Evolutionary conservation across 2,888 invertebrate species (phyloP), one percentile per base, ranked within the genome.

Genomic region (Halictus ligatus): DNA sequence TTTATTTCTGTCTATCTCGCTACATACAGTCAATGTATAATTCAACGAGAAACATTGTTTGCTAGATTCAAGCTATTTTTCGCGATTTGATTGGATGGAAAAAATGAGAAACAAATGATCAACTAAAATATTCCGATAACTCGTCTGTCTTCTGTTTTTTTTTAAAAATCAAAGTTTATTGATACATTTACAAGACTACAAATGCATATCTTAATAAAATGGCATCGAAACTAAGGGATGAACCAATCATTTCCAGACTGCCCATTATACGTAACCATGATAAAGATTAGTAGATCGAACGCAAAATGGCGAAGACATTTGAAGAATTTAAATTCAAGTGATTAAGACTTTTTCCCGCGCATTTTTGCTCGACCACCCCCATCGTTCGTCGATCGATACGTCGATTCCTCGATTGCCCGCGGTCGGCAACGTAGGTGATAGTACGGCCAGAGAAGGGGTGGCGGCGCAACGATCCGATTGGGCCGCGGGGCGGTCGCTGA

Each of bases 351-450:
- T 58, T n/a, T n/a, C n/a, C 58, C 58, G 58, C 58, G n/a, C n/a
- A 58, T 58, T 58, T 58, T 58, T n/a, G n/a, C n/a, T n/a, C n/a
- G n/a, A 5, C 54, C 8, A 54, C 54, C 21, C 21, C 46, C 21
- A 15, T 13, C 13, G n/a, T 13, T 25, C 15, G 25, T 29, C 77
- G 8, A 71, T 74, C 77, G 84, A 77, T 84, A 78, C 48, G n/a
- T 48, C 29, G 8, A 29, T n/a, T 10, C 15, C 15, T 46, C 25
- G 21, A 13, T 29, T 8, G 8, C 35, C 35, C 35, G 35, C 35
- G 35, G 35, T 35, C 35, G 76, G 79, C 79, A 80, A 80, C 2
- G 18, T n/a, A 58, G 64, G 46, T 18, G 48, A 5, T 64, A 8
- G 64, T 64, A 64, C 64, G 7, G 8, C 0, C 35, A 15, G 29